Percentiles rank a stretch among this genome's conserved stretches.
These are phyloP conservation scores for Drosophila tani DNA, from an alignment of 1,140 invertebrate genomes.

Conservation along the genomic window DNA sequence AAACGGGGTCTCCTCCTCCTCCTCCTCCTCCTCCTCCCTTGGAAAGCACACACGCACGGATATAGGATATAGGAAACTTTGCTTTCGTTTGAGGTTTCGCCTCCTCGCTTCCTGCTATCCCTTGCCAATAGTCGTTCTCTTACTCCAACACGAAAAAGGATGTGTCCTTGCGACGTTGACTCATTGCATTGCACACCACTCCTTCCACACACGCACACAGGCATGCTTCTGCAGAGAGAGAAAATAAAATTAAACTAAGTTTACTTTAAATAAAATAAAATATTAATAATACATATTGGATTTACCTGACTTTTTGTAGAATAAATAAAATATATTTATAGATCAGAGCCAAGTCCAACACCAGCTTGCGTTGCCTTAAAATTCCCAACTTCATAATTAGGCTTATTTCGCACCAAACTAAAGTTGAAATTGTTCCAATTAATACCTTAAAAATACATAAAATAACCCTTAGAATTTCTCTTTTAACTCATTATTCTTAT, in stretches of 20 bases:
- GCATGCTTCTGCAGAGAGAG: neutral
- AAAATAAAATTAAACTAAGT: neutral
- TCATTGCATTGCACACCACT: constrained; percentile 49
- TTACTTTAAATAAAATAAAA: neutral
- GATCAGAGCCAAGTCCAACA: too few species aligned
- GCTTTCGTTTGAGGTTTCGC: constrained; percentile 57
- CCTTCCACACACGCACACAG: constrained; percentile 10
- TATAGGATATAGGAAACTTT: constrained; percentile 15
- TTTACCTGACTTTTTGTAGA: too few species aligned
- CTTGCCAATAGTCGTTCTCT: constrained; percentile 19
- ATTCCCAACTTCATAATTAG: too few species aligned
- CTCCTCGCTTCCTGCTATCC: neutral
- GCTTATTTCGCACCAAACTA: too few species aligned
- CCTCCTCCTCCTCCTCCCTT: neutral
- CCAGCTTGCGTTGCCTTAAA: too few species aligned
- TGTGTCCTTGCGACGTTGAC: constrained; percentile 64
- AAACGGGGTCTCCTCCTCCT: neutral
- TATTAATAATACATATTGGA: too few species aligned
- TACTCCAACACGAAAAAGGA: constrained; percentile 62
- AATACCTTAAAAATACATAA: too few species aligned
- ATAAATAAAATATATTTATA: too few species aligned
- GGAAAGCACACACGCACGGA: constrained; percentile 7
- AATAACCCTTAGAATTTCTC: too few species aligned
- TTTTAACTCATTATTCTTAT: too few species aligned
- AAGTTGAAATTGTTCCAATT: too few species aligned